Conservation (phyloP, 2,888 invertebrate genomes). For the Sesia bembeciformis region DNA sequence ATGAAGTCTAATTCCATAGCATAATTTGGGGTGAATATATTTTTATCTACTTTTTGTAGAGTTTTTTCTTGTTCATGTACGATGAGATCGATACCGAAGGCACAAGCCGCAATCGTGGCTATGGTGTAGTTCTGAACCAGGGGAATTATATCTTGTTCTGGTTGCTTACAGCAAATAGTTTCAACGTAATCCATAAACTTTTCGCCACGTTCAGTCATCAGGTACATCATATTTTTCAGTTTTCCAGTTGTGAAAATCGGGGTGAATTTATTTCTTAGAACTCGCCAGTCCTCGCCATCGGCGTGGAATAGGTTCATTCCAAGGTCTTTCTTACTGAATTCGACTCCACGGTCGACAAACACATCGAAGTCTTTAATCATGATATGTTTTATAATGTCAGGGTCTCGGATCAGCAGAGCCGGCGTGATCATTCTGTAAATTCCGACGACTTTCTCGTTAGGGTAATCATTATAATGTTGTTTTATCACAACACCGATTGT, state of each 20-base stretch:
- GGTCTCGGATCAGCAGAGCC: conserved; percentile 11
- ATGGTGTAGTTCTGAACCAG: neutral
- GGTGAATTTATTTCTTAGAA: conserved; percentile 6
- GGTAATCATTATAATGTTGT: conserved; percentile 15
- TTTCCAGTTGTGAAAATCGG: conserved; percentile 9
- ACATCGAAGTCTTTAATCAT: conserved; percentile 5
- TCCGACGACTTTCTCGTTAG: conserved; percentile 22
- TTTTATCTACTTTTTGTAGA: neutral
- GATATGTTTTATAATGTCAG: conserved; percentile 2
- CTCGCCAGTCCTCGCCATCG: conserved; percentile 6
- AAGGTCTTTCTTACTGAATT: conserved; percentile 2
- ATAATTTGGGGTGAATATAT: neutral
- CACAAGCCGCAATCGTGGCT: neutral
- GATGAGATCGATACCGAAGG: neutral
- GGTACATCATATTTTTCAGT: conserved; percentile 7
- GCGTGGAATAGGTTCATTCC: conserved; percentile 4
- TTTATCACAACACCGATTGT: conserved; percentile 11
- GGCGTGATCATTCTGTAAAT: conserved; percentile 13
- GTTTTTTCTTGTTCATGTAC: neutral
- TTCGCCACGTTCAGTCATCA: conserved; percentile 1
- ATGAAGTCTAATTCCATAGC: neutral
- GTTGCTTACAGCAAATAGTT: neutral
- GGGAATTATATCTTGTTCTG: neutral
- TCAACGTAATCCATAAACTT: neutral
- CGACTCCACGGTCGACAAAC: conserved; percentile 3